These are phyloP conservation scores for Mycteria americana DNA, from an alignment of 2,797 vertebrate species.

Conservation along the genomic window DNA sequence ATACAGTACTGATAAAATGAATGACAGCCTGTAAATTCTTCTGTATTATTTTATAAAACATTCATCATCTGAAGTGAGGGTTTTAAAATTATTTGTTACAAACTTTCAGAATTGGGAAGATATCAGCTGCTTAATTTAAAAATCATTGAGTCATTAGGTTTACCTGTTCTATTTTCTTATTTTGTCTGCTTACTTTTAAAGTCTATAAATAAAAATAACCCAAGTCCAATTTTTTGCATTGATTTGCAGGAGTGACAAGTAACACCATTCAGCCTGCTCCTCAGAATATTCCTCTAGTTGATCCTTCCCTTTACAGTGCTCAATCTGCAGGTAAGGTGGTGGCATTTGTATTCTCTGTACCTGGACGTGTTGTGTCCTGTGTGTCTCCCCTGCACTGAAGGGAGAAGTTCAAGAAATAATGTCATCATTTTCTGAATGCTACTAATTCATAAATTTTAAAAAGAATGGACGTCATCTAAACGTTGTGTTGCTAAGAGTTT, in stretches of 20 bases:
- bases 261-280: constrained; percentile 83
- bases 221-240: background rate
- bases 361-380: accelerated
- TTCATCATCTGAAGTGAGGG: background rate
- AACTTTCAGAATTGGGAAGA: background rate
- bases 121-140: background rate
- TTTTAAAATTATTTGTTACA: background rate
- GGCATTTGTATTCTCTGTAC: background rate
- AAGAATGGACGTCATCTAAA: background rate
- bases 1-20: background rate
- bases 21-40: background rate
- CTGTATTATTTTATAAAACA: background rate
- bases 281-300: constrained; percentile 77
- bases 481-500: background rate
- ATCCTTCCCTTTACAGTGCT: constrained; percentile 83
- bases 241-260: constrained; percentile 76
- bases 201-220: background rate
- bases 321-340: constrained; percentile 81
- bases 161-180: background rate
- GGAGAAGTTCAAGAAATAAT: background rate
- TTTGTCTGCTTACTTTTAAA: background rate
- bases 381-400: background rate
- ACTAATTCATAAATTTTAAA: background rate
- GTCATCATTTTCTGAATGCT: background rate
- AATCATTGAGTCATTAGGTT: background rate